Evolutionary conservation across 2,888 invertebrate species (phyloP), one percentile per base, ranked within the genome.

Genomic region (Reticulitermes lucifugus): DNA sequence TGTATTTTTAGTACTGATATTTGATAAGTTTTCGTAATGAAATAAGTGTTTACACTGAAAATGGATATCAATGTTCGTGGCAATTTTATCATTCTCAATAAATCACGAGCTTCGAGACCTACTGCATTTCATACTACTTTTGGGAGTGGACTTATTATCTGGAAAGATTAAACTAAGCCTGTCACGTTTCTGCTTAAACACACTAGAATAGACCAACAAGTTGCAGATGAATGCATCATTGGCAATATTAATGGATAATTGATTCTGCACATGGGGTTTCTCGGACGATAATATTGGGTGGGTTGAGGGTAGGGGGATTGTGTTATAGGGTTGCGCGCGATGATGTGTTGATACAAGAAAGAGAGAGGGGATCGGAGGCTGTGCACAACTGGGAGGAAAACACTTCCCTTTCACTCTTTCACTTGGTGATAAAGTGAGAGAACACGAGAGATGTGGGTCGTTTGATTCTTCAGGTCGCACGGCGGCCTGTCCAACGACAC

Each of bases 261-360:
- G 77, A 77, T 46, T 77, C 77, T 46, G n/a, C 46, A 46, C 43
- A 46, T 46, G 77, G 41, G 77, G 77, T 77, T 77, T 77, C 77
- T 77, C 18, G 14, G 29, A 14, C 35, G 73, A 73, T 73, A 22
- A 73, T 14, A 7, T 7, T 14, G 71, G 71, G 71, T 71, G 25
- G 71, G 25, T 35, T 35, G 71, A 29, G 18, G 35, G 73, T 29
- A 73, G 25, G 18, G 73, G 73, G 14, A 21, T 25, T 41, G 41
- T 73, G 35, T 73, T 73, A 73, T 73, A 41, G 25, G 73, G 41
- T 41, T 73, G 73, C 73, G 73, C 73, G 41, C 73, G 73, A 41
- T 73, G 41, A 41, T 41, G 41, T 35, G 41, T 41, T 41, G 73
- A 41, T 29, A 73, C 18, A 22, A n/a, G 65, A n/a, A n/a, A 25